A percentile compares a stretch with the other conserved stretches of the same genome.
Evolutionary conservation across 2,113 vertebrate species (phyloP).

Genomic region (Garra rufa): DNA sequence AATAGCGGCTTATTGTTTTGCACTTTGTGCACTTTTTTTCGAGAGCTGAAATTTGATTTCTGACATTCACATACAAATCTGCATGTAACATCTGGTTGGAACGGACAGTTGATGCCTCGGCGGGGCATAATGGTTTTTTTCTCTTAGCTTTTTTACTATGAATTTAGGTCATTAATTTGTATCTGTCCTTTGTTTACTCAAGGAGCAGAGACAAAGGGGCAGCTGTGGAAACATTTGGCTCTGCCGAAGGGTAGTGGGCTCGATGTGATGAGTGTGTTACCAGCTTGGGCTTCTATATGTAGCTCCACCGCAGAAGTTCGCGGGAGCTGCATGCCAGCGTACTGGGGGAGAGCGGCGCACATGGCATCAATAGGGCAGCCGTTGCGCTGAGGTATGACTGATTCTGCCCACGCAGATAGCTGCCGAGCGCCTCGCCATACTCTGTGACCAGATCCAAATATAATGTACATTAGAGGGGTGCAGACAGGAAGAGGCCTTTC

Average conservation of each 20-base stretch:
- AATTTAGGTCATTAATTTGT: conserved; percentile 99
- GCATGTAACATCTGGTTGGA: conserved; percentile 87
- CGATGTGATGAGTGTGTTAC: conserved; percentile 85
- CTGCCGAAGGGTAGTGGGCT: conserved; percentile 95
- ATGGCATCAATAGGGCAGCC: conserved; percentile 30
- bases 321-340: conserved; percentile 84
- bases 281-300: conserved; percentile 92
- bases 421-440: background rate
- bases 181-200: conserved; percentile 99
- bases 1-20: background rate
- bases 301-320: conserved; percentile 86
- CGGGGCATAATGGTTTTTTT: conserved; percentile 63
- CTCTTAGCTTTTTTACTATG: conserved; percentile 70
- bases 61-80: conserved; percentile 1
- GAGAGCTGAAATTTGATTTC: conserved; percentile 6
- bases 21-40: background rate
- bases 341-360: conserved; percentile 52
- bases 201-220: conserved; percentile 98
- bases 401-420: conserved; percentile 21
- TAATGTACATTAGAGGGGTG: background rate
- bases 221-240: conserved; percentile 99
- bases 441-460: conserved; percentile 24
- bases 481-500: conserved; percentile 5
- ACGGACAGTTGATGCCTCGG: conserved; percentile 83
- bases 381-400: conserved; percentile 41